phyloP scores from a whole-genome alignment of 2,797 vertebrate genomes.

The Rachycentron canadum region DNA sequence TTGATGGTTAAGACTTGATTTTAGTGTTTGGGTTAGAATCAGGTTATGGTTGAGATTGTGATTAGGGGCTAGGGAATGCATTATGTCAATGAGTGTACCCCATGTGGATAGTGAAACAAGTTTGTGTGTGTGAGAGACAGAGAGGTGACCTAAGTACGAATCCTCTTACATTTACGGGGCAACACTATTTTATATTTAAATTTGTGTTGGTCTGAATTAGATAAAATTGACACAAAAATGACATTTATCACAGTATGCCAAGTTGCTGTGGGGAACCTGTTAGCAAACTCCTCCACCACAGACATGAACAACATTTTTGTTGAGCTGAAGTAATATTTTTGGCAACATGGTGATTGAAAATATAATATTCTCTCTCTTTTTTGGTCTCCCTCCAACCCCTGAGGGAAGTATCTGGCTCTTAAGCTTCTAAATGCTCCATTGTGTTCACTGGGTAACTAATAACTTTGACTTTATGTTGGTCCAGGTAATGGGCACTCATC shows the following conservation, averaged over 20 bases:
- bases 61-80: no score
- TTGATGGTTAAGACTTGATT: no score
- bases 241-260: background rate
- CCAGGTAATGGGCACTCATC: background rate
- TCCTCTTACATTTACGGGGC: constrained; percentile 31
- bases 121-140: background rate
- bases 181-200: background rate
- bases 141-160: constrained; percentile 13
- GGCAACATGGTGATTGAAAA: background rate
- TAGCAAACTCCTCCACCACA: background rate
- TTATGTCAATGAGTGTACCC: no score
- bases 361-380: background rate
- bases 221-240: background rate
- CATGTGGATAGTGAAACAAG: background rate
- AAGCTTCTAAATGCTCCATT: background rate
- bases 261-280: background rate
- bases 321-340: background rate
- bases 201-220: background rate
- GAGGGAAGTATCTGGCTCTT: background rate
- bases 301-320: background rate
- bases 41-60: no score
- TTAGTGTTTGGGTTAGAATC: no score
- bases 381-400: background rate
- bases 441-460: background rate
- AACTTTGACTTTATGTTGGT: background rate